phyloP scores from a whole-genome alignment of 1,140 invertebrate genomes.

The Rhopalosiphum padi region DNA sequence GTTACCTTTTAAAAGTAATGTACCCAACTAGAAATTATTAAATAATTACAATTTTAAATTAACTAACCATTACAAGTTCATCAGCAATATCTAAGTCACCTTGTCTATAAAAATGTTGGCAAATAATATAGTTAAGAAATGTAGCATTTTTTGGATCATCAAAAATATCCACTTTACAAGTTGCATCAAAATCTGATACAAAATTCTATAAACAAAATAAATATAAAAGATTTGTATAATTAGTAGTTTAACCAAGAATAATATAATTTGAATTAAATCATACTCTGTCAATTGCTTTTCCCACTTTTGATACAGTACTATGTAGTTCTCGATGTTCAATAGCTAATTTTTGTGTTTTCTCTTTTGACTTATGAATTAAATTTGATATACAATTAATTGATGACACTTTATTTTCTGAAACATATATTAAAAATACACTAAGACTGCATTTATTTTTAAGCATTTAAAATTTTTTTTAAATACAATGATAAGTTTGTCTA shows the following conservation, averaged over 20 bases:
- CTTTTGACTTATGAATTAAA: conserved; percentile 23
- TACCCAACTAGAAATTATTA: neutral
- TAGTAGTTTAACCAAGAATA: neutral
- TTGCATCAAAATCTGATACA: conserved; percentile 87
- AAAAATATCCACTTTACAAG: conserved; percentile 86
- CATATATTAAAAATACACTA: neutral
- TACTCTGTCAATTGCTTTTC: conserved; percentile 91
- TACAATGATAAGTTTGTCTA: neutral
- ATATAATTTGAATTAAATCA: conserved; percentile 56
- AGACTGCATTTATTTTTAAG: neutral
- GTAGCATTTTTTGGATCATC: conserved; percentile 78
- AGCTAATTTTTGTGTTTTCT: conserved; percentile 70
- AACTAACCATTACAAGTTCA: conserved; percentile 72
- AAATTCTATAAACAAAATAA: conserved; percentile 74
- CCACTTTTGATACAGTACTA: conserved; percentile 93
- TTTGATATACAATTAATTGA: conserved; percentile 60
- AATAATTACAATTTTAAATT: neutral
- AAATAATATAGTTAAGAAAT: conserved; percentile 92
- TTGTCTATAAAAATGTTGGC: conserved; percentile 94
- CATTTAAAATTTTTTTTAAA: neutral
- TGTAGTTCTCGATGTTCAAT: conserved; percentile 81
- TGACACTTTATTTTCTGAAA: neutral
- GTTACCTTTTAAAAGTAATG: neutral
- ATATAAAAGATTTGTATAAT: neutral
- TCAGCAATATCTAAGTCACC: conserved; percentile 90